Percentiles rank a stretch among this genome's conserved stretches.
Evolutionary conservation across 2,113 vertebrate species (phyloP).

Genomic region (Cephalopholis sonnerati): DNA sequence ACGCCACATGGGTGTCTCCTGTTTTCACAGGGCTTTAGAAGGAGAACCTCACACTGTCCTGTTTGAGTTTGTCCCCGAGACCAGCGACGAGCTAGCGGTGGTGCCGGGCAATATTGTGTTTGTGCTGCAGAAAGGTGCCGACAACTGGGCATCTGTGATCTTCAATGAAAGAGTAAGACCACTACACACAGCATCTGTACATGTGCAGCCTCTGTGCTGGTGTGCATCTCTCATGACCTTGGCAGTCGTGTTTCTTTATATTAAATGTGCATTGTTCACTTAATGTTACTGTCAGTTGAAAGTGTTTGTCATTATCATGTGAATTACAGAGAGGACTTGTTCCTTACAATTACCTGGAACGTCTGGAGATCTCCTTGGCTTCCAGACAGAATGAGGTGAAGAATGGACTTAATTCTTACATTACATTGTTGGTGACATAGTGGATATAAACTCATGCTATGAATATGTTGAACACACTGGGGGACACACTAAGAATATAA

Average conservation of each 20-base stretch:
- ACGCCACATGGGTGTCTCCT: not conserved
- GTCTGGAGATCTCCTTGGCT: slow-evolving; percentile 87
- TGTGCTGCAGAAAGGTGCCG: slow-evolving; percentile 91
- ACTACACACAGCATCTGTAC: not conserved
- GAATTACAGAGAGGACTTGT: slow-evolving; percentile 91
- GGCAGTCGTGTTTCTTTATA: not conserved
- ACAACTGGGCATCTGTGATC: slow-evolving; percentile 96
- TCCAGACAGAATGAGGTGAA: slow-evolving; percentile 86
- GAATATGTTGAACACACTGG: too few species aligned
- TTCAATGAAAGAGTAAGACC: slow-evolving; percentile 93
- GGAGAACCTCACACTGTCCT: slow-evolving; percentile 92
- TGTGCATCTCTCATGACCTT: not conserved
- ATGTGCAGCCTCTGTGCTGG: not conserved
- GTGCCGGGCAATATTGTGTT: slow-evolving; percentile 96
- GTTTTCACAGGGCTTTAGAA: slow-evolving; percentile 87
- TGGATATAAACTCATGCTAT: too few species aligned
- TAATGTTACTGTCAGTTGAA: not conserved
- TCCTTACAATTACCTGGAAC: slow-evolving; percentile 94
- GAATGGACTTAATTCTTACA: too few species aligned
- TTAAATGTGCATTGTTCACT: not conserved
- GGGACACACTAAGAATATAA: too few species aligned
- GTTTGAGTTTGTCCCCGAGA: slow-evolving; percentile 93
- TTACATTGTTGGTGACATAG: too few species aligned
- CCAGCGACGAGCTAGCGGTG: slow-evolving; percentile 90
- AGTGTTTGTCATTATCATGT: slow-evolving; percentile 19